phyloP scores from a whole-genome alignment of 2,888 invertebrate genomes.

The Syrista parreyssii region DNA sequence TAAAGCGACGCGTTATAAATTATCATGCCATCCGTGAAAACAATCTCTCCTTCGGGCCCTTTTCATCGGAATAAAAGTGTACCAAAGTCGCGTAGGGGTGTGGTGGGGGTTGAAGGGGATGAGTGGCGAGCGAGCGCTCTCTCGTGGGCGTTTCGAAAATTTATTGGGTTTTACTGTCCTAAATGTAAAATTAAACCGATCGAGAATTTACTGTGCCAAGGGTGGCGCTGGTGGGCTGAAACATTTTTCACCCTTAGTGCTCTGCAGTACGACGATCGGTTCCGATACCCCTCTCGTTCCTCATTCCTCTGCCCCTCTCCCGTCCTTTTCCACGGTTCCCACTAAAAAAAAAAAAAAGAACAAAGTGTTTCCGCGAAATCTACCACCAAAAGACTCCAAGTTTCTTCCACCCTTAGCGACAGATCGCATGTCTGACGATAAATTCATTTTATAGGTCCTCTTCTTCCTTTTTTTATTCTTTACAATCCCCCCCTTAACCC shows the following conservation, averaged over 20 bases:
- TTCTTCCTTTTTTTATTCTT: constrained; percentile 12
- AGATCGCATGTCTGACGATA: constrained; percentile 9
- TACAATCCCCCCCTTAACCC: too few species aligned
- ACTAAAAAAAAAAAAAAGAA: not conserved
- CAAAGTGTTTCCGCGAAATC: too few species aligned
- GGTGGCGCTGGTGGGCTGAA: constrained; percentile 12
- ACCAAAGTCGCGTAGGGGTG: constrained; percentile 13
- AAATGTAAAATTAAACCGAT: constrained; percentile 25
- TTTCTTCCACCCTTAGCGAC: not conserved
- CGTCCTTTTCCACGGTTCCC: constrained; percentile 2
- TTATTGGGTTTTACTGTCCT: constrained; percentile 24
- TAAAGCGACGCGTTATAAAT: constrained; percentile 4
- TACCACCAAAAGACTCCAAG: not conserved
- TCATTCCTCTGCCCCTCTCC: constrained; percentile 4
- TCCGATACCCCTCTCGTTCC: too few species aligned
- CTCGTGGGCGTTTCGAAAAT: constrained; percentile 16
- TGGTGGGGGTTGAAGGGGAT: too few species aligned
- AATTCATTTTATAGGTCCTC: constrained; percentile 23
- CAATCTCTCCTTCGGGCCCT: constrained; percentile 16
- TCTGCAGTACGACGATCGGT: not conserved
- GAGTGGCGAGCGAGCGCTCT: too few species aligned
- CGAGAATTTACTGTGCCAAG: constrained; percentile 21
- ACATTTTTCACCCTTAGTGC: constrained; percentile 12
- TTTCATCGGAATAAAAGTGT: constrained; percentile 22
- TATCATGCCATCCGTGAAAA: constrained; percentile 19